Conservation (phyloP, 2,797 vertebrate genomes). For the Buceros bicornis region DNA sequence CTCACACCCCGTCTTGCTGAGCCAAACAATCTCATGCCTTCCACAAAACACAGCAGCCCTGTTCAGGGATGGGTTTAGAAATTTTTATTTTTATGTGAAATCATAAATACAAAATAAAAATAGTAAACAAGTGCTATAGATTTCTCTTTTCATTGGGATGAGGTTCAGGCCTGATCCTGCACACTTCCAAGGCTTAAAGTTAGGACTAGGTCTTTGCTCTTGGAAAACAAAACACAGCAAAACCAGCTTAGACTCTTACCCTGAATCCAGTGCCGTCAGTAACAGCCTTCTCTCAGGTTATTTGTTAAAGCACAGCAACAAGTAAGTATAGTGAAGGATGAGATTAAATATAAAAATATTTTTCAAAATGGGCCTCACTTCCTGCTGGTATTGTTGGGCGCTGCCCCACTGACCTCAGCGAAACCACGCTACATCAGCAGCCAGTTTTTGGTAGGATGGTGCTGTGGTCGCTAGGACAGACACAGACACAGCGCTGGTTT, state of each 20-base stretch:
- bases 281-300: not conserved
- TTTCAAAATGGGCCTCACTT: not conserved
- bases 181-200: not conserved
- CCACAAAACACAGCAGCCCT: not conserved
- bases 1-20: not conserved
- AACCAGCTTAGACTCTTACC: not conserved
- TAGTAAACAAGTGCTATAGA: slow-evolving; percentile 57
- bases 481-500: not conserved
- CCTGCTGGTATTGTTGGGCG: not conserved
- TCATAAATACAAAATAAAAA: slow-evolving; percentile 72
- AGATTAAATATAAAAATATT: not conserved
- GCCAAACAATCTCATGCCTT: not conserved
- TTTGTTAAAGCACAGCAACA: slow-evolving; percentile 5
- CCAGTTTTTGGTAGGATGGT: not conserved
- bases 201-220: not conserved
- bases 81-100: slow-evolving; percentile 62
- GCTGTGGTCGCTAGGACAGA: not conserved
- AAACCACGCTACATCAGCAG: not conserved
- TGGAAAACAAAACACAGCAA: not conserved
- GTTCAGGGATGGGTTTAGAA: not conserved
- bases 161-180: not conserved
- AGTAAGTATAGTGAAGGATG: not conserved
- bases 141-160: not conserved
- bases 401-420: not conserved
- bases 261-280: not conserved